Evolutionary conservation across 2,113 vertebrate species (phyloP).

Genomic region (Sorex araneus): DNA sequence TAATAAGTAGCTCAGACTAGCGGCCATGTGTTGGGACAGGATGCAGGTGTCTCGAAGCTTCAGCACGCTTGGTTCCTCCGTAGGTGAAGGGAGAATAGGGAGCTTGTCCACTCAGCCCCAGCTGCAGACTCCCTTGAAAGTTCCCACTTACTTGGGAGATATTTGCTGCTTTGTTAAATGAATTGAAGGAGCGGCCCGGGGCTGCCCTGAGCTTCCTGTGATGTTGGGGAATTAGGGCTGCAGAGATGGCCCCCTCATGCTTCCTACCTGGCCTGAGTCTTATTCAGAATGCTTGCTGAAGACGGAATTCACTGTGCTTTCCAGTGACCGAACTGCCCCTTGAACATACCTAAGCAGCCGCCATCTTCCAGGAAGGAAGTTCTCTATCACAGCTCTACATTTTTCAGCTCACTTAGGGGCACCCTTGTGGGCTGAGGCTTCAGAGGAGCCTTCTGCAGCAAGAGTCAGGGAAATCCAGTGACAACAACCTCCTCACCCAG

Average conservation of each 20-base stretch:
- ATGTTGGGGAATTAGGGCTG: no score
- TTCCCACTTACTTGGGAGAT: background rate
- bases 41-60: background rate
- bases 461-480: no score
- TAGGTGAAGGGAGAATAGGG: background rate
- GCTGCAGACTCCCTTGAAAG: background rate
- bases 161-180: background rate
- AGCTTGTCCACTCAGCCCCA: background rate
- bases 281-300: background rate
- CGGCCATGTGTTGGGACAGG: background rate
- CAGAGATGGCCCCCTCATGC: no score
- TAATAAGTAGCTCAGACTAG: background rate
- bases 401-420: no score
- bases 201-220: fast-evolving
- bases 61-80: fast-evolving
- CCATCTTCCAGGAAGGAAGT: background rate
- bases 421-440: no score
- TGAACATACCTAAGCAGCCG: background rate
- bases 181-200: fast-evolving
- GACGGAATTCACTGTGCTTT: background rate
- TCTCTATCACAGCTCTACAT: no score
- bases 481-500: no score
- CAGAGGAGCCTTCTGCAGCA: no score
- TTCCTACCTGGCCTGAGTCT: fast-evolving
- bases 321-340: background rate